Evolutionary conservation across 2,797 vertebrate genomes (phyloP), one percentile per base, ranked within the genome.

Genomic region (Gymnoscopelus braueri): DNA sequence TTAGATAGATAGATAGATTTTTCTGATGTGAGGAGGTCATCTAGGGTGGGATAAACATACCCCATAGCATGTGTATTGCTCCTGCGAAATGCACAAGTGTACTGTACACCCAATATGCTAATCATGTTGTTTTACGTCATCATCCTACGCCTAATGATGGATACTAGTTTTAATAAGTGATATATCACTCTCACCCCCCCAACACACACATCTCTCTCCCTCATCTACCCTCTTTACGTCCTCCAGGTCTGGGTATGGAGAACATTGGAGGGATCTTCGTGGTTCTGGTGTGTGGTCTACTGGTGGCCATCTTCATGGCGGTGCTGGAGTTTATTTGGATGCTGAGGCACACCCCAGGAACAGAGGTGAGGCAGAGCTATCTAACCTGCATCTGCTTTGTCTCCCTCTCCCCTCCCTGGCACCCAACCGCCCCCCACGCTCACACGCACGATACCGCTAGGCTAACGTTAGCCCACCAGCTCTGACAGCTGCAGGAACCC

Each of bases 201-300:
- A n/a, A 14, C 50, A 63, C 1, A 0, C 63, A 52, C 19, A 35
- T 83, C 81, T 78, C 72, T 51, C 44, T 48, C n/a, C 10, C 35
- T 12, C 0, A 49, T 24, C 47, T 32, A 61, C 69, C 24, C 65
- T 75, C 65, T 63, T 70, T 47, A 29, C 23, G 47, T 50, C 26
- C 15, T 47, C 29, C 77, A 99, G 98, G 98, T 75, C 92, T 99
- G 74, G 98, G 98, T 29, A 98, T 99, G 97, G 97, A 99, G 92
- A 99, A 99, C 81, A 99, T 99, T 8, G 98, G 97, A 15, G 98
- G 98, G 59, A 99, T 99, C 93, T 99, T 99, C 14, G 97, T 99
- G 91, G 98, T 99, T 91, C 95, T 99, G 89, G 97, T 99, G 85
- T 99, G 98, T 74, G 98, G 98, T 78, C 93, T 99, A 87, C 95